These are phyloP conservation scores for Epizoanthus fatuus DNA, from an alignment of 92 coral and sea anemone genomes.

Conservation along the genomic window DNA sequence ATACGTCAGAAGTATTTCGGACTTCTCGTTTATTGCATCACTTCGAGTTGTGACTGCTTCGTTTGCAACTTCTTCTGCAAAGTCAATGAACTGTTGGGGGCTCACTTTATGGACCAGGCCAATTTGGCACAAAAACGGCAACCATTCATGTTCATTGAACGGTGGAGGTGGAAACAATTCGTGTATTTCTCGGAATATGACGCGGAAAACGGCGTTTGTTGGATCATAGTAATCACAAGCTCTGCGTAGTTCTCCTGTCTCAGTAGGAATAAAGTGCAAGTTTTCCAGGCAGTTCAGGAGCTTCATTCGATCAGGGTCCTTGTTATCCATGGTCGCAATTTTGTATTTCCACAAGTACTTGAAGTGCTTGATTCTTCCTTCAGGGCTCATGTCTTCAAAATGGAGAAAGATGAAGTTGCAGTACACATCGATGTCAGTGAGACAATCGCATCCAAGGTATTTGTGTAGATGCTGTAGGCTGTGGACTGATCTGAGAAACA, in stretches of 20 bases:
- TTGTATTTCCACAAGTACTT: slow-evolving; percentile 36
- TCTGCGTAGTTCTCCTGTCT: slow-evolving; percentile 31
- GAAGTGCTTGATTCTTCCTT: slow-evolving; percentile 67
- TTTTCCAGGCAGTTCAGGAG: neutral
- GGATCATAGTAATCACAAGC: slow-evolving; percentile 74
- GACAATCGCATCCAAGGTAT: slow-evolving; percentile 50
- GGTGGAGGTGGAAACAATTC: slow-evolving; percentile 73
- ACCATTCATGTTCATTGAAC: slow-evolving; percentile 53
- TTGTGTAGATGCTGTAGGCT: slow-evolving; percentile 40
- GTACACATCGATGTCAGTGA: slow-evolving; percentile 63
- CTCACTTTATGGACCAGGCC: slow-evolving; percentile 68
- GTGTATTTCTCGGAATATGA: slow-evolving; percentile 49
- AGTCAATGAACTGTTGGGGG: slow-evolving; percentile 21
- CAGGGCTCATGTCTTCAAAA: slow-evolving; percentile 45
- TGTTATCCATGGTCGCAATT: too few relatives aligned
- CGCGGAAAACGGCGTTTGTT: slow-evolving; percentile 54
- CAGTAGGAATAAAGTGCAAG: slow-evolving; percentile 41
- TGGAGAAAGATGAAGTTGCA: slow-evolving; percentile 66
- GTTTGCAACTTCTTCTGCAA: slow-evolving; percentile 62
- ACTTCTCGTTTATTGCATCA: slow-evolving; percentile 56
- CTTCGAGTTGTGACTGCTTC: slow-evolving; percentile 48
- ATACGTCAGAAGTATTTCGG: slow-evolving; percentile 48
- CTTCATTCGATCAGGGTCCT: neutral
- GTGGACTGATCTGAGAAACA: slow-evolving; percentile 42
- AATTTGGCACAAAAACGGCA: slow-evolving; percentile 53